Percentiles rank a stretch among this genome's conserved stretches.
Evolutionary conservation across 2,113 vertebrate species (phyloP).

Genomic region (Pygoscelis antarcticus): DNA sequence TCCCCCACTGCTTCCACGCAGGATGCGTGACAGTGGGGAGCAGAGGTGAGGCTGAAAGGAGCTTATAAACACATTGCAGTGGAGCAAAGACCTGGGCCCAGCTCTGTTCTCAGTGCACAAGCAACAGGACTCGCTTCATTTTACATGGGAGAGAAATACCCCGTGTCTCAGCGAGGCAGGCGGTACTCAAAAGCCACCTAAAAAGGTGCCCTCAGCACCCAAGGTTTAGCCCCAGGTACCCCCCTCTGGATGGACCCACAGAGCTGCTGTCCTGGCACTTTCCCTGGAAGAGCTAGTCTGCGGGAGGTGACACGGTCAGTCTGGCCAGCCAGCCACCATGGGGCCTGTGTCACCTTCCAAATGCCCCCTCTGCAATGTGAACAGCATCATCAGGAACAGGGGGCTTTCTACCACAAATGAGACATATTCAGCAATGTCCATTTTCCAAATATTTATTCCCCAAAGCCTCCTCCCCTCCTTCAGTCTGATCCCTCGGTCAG

Average conservation of each 20-base stretch:
- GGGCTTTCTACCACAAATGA: not conserved
- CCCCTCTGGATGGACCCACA: not conserved
- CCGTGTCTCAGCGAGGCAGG: not conserved
- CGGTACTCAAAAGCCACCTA: not conserved
- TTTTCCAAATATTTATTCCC: not conserved
- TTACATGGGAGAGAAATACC: not conserved
- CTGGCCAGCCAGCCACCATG: not conserved
- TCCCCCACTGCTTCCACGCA: not conserved
- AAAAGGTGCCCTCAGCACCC: not conserved
- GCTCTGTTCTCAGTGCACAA: not conserved
- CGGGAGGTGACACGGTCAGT: fast-evolving
- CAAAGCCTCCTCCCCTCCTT: not conserved
- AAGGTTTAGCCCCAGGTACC: not conserved
- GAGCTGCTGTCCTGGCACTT: not conserved
- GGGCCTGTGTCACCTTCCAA: not conserved
- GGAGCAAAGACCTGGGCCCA: not conserved
- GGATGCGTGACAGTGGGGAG: not conserved
- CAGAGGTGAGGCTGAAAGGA: not conserved
- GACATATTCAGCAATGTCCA: not conserved
- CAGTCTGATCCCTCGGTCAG: not conserved
- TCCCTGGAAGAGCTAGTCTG: not conserved
- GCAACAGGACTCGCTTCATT: not conserved
- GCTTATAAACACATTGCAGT: fast-evolving
- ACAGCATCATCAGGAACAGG: not conserved
- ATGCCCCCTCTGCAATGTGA: not conserved